These are phyloP conservation scores for Zosterops borbonicus DNA, from an alignment of 2,113 vertebrate genomes.

Conservation along the genomic window DNA sequence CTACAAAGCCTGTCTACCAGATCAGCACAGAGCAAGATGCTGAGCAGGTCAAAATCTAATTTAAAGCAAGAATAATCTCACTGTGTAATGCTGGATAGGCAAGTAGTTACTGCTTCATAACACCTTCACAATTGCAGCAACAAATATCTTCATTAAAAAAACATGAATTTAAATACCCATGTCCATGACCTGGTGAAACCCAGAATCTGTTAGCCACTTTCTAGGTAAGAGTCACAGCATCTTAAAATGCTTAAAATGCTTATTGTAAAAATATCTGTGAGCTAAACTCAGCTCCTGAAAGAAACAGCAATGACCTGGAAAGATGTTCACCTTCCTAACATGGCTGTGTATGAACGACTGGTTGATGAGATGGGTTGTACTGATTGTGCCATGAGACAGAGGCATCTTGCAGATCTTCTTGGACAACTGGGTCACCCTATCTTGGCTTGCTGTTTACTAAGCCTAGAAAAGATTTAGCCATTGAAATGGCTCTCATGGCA, in stretches of 20 bases:
- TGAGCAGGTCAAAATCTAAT: background rate
- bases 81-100: background rate
- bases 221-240: background rate
- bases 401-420: background rate
- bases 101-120: background rate
- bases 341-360: fast-evolving
- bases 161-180: background rate
- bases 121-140: background rate
- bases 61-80: background rate
- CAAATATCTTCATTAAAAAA: background rate
- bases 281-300: background rate
- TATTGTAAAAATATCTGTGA: background rate
- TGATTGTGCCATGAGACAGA: background rate
- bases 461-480: background rate
- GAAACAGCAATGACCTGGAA: background rate
- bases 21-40: background rate
- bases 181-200: background rate
- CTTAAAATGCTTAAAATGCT: background rate
- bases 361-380: background rate
- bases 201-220: background rate
- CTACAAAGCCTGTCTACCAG: background rate
- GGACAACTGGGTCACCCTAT: background rate
- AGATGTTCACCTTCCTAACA: background rate
- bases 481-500: background rate
- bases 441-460: background rate